Percentiles rank a stretch among this genome's conserved stretches.
Evolutionary conservation across 2,888 invertebrate species (phyloP).

Genomic region (Rhodophaea formosa): DNA sequence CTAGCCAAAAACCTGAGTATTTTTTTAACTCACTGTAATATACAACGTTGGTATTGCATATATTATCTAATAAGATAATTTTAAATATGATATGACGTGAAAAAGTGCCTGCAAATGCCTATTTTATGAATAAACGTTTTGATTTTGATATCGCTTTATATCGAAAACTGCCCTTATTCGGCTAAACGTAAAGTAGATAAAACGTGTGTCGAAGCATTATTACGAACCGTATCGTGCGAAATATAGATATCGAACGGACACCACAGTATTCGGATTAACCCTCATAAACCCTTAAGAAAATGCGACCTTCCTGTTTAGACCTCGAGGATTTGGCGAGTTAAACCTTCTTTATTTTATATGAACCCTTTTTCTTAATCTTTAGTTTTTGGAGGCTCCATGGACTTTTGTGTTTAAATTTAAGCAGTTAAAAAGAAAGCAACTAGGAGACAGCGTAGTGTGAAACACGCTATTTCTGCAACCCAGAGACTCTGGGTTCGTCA

Average conservation of each 20-base stretch:
- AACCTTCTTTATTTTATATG: slow-evolving; percentile 9
- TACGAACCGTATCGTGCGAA: not conserved
- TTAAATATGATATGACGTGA: too few species aligned
- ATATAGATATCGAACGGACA: not conserved
- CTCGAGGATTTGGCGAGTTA: not conserved
- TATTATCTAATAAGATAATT: too few species aligned
- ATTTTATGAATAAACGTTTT: too few species aligned
- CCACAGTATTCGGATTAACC: slow-evolving; percentile 8
- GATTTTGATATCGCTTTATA: not conserved
- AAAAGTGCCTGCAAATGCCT: too few species aligned
- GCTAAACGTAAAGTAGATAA: slow-evolving; percentile 3
- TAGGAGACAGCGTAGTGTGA: too few species aligned
- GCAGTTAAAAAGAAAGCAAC: too few species aligned
- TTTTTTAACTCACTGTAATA: too few species aligned
- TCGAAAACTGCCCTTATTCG: not conserved
- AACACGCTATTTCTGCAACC: too few species aligned
- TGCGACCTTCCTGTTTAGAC: not conserved
- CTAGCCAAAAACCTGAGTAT: too few species aligned
- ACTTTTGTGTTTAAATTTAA: not conserved
- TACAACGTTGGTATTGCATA: too few species aligned
- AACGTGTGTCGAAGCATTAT: not conserved
- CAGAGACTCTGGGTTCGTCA: too few species aligned
- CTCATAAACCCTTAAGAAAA: slow-evolving; percentile 14
- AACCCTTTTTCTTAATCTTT: slow-evolving; percentile 8
- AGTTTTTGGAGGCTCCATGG: slow-evolving; percentile 1